These are phyloP conservation scores for Vulpes lagopus DNA, from an alignment of 2,113 vertebrate genomes.

Conservation along the genomic window DNA sequence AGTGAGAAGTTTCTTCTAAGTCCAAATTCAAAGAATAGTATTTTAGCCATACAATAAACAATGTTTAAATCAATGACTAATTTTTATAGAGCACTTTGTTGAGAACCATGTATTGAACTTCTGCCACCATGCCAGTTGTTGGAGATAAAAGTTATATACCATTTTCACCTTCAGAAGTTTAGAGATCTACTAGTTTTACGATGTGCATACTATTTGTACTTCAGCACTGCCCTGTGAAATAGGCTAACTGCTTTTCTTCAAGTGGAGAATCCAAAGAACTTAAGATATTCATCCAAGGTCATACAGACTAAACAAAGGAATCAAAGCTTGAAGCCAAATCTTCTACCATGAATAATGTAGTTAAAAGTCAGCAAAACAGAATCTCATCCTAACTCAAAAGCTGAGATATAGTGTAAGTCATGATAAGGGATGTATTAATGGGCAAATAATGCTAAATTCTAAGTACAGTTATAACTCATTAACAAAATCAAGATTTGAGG, in stretches of 20 bases:
- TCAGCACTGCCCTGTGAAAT: background rate
- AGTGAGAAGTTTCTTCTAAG: constrained; percentile 24
- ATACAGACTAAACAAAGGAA: constrained; percentile 46
- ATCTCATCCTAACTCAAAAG: constrained; percentile 44
- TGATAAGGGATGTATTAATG: background rate
- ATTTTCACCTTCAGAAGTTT: constrained; percentile 34
- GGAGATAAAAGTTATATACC: background rate
- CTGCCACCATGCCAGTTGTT: background rate
- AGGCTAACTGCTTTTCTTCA: constrained; percentile 33
- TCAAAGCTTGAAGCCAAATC: constrained; percentile 30
- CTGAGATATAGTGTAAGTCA: background rate
- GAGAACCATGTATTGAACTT: constrained; percentile 41
- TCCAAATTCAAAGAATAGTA: background rate
- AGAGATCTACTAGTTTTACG: constrained; percentile 14
- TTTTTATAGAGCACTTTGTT: background rate
- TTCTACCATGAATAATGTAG: background rate
- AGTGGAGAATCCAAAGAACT: constrained; percentile 2
- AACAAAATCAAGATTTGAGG: background rate
- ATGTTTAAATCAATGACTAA: constrained; percentile 35
- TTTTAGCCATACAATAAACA: constrained; percentile 4
- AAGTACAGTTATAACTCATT: background rate
- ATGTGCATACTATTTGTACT: background rate
- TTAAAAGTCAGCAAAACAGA: constrained; percentile 12
- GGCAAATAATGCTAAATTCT: constrained; percentile 39
- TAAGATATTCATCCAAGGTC: background rate